Base-by-base conservation (phyloP, 2,888 invertebrate species). In the Mantis religiosa region DNA sequence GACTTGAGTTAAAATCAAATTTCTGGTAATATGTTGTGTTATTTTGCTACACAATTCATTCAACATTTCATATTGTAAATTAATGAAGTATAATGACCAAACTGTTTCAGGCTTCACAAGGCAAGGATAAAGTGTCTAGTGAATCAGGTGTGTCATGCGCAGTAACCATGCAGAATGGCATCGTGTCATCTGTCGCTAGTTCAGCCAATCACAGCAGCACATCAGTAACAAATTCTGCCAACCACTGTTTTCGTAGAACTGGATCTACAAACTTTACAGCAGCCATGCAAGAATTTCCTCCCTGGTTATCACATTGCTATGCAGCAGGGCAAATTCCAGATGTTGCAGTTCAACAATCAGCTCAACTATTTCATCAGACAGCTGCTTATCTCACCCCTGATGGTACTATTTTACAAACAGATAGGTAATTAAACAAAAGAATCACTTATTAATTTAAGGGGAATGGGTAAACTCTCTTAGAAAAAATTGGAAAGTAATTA, bases 321-420 rank as follows among this genome's bases (percentile, higher is more conserved):
- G 41, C 83, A 25, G 34, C 83, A 28, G 83, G 84, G 20, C 84
- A 84, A 54, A 88, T 84, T 3, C 15, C 83, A 25, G 41, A 47
- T n/a, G 25, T 47, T 47, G 25, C 27, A 3, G 27, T 15, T 41
- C 85, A 81, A 15, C 87, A 87, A 27, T 54, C 82, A 12, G 3
- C 47, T 28, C 88, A 88, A 34, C 84, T 83, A 14, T 88, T 84
- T 83, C 83, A 85, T 27, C 89, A 85, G 25, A 41, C 83, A 20
- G 82, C 89, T 28, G 86, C 86, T 14, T 89, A 89, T 71, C 54
- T 89, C 20, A n/a, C 47, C 6, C 89, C 85, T 54, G 85, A 89
- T 9, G 81, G 27, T 7, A 15, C 54, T 15, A 88, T 34, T 12
- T 14, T 30, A n/a, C 82, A 82, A 28, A 81, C 81, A 14, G 82